Percentiles rank a stretch among this genome's conserved stretches.
These are phyloP conservation scores for Pundamilia nyererei DNA, from an alignment of 2,113 vertebrate species.

Conservation along the genomic window DNA sequence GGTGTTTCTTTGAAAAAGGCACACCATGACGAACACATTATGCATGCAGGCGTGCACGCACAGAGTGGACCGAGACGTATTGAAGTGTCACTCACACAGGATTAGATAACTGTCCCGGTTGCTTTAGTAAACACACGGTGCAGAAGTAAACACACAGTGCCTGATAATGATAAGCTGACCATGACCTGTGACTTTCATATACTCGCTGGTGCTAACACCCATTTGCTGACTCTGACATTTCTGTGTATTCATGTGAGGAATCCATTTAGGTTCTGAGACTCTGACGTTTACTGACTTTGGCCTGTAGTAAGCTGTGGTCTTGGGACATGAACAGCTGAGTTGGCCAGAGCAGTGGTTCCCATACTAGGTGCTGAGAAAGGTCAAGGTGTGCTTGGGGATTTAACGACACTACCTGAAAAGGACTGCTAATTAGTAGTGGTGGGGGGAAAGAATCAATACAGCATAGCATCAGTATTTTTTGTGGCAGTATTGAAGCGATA, in stretches of 20 bases:
- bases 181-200: background rate
- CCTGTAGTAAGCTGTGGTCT: background rate
- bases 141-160: background rate
- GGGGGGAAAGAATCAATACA: background rate
- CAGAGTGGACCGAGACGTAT: background rate
- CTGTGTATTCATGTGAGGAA: background rate
- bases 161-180: background rate
- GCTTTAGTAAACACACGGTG: background rate
- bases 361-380: background rate
- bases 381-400: background rate
- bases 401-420: background rate
- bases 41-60: background rate
- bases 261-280: background rate
- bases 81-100: background rate
- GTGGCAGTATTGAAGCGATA: background rate
- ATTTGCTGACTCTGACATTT: background rate
- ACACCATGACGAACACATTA: background rate
- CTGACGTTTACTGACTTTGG: background rate
- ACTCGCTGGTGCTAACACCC: background rate
- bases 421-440: background rate
- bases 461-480: background rate
- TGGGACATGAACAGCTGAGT: background rate
- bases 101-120: background rate
- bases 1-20: constrained; percentile 18
- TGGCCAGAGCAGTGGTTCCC: background rate